Evolutionary conservation across 2,888 invertebrate genomes (phyloP), one percentile per base, ranked within the genome.

Genomic region (Clistopyga incitator): DNA sequence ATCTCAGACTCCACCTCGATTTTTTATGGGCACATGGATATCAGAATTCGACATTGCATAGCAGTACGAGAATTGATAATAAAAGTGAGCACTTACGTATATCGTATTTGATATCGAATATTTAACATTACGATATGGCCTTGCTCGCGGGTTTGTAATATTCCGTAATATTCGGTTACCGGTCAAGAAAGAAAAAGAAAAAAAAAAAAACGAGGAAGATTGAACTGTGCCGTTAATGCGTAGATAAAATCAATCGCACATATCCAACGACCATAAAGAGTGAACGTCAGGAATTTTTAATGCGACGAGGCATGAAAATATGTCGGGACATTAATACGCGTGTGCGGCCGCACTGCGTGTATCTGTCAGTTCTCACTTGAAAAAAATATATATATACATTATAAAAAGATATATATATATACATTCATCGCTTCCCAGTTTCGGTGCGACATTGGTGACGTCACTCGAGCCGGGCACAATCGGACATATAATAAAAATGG

Each of bases 191-290:
- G 18, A 54, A 29, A 67, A 65, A 23, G 45, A 42, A 45, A 20
- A 78, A 29, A 20, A 23, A 68, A 23, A 70, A 47, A 42, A 54
- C 68, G n/a, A 56, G 18, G 74, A 61, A 74, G 72, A 80, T 83
- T 80, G 72, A 79, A 83, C 67, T 76, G 79, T 83, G 77, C 83
- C 84, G 84, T 81, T 84, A 84, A 78, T 84, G 70, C 59, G 74
- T 81, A 84, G 84, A 84, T 84, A 90, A 90, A 90, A 90, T 90
- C 91, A 89, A 90, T 90, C 89, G 89, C 88, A 89, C 87, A 81
- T 78, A 84, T 81, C 65, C 78, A 64, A 71, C 85, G 84, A 87
- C 88, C 86, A 88, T 89, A 90, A 90, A 90, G 89, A 89, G 87
- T 86, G 87, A 89, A 87, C 87, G 84, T 85, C 82, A 87, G 83